Conservation (phyloP, 2,797 vertebrate species). For the Poeciliopsis paucimaculata region DNA sequence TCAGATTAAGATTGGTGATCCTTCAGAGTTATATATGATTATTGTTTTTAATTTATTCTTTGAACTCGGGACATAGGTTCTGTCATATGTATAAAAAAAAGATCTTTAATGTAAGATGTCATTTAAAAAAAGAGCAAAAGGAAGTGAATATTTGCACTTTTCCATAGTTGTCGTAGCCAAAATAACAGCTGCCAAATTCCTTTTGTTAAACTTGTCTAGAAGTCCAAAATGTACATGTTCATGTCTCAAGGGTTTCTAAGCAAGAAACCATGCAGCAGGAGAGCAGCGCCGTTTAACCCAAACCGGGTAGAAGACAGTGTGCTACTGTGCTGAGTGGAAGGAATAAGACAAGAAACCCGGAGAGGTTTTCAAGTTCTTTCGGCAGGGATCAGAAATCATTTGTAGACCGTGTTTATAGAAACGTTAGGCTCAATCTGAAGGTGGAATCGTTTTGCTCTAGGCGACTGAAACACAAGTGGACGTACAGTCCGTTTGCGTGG, state of each 20-base stretch:
- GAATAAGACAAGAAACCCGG: neutral
- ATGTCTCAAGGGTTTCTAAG: constrained; percentile 21
- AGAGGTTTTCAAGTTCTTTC: constrained; percentile 8
- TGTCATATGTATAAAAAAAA: constrained; percentile 37
- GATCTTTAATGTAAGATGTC: constrained; percentile 62
- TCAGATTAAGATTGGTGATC: constrained; percentile 46
- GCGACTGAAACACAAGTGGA: constrained; percentile 23
- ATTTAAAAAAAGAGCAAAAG: constrained; percentile 42
- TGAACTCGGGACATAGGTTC: constrained; percentile 30
- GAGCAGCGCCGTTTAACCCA: neutral
- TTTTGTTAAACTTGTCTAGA: constrained; percentile 49
- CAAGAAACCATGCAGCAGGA: neutral
- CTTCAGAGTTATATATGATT: constrained; percentile 51
- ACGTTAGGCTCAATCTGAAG: constrained; percentile 36
- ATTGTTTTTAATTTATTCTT: constrained; percentile 46
- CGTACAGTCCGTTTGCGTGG: constrained; percentile 29
- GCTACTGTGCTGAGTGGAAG: constrained; percentile 2
- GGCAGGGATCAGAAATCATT: constrained; percentile 21
- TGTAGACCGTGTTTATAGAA: constrained; percentile 25
- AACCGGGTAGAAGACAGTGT: neutral
- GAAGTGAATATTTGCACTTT: constrained; percentile 69
- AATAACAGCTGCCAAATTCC: constrained; percentile 69
- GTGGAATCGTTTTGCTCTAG: constrained; percentile 33
- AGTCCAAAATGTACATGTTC: constrained; percentile 44
- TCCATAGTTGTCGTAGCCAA: constrained; percentile 65